Evolutionary conservation across 2,113 vertebrate species (phyloP), one percentile per base, ranked within the genome.

Genomic region (Pomatorhinus ruficollis): DNA sequence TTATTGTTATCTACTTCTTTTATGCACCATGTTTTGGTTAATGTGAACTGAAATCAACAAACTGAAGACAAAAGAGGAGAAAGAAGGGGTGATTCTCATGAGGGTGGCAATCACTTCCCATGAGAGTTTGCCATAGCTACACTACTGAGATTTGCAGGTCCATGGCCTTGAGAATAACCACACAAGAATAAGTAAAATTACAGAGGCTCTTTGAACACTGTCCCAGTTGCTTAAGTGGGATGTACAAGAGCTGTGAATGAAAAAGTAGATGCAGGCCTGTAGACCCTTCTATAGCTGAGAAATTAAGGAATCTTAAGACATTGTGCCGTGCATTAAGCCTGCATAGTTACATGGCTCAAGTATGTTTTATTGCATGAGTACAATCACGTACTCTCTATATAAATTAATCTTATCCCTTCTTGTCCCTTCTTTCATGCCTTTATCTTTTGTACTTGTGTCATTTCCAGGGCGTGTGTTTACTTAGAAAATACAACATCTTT

Each of bases 381-480:
- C 15, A 70, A 44, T 40, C 18, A 74, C 10, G 18, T 30, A 33
- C 4, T 33, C 15, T 80, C 56, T 53, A 30, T 45, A 37, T 64
- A 37, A 83, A 5, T 78, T 74, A 74, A 22, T 24, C 12, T 11
- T 42, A 53, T 1, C 3, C 7, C 4, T 84, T 88, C 64, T 81
- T 0, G 0, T 40, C 5, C 8, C 4, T 60, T 87, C 37, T 74
- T 42, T 85, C 12, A 8, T 2, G 0, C 6, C 74, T 75, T 84
- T 11, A 6, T 75, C 24, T 70, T 53, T 76, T 70, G 21, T 15
- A 65, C 6, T 57, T 59, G 1, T 50, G 44, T n/a, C 4, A 25
- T 63, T 83, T 90, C 17, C 83, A 75, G 18, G 5, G 8, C 49
- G 6, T 1, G 0, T 42, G 13, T 52, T 81, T 84, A 64, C 87